These are phyloP conservation scores for Columba guinea DNA, from an alignment of 2,797 vertebrate genomes.

Conservation along the genomic window DNA sequence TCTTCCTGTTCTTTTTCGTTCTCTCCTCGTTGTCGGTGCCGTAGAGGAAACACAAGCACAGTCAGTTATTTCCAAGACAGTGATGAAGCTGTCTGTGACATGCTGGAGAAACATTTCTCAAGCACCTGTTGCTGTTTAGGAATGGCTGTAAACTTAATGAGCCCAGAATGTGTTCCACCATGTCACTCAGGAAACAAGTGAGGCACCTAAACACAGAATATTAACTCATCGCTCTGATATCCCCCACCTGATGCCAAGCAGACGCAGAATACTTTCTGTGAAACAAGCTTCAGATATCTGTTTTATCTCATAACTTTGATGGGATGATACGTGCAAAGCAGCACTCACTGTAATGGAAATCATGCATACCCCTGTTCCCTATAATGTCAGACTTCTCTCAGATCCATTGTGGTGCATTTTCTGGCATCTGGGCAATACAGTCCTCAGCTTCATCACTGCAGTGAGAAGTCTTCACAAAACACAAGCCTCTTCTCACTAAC, in stretches of 20 bases:
- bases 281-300: slow-evolving; percentile 28
- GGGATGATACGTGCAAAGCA: not conserved
- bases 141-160: slow-evolving; percentile 74
- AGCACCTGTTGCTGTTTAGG: slow-evolving; percentile 73
- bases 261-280: slow-evolving; percentile 2
- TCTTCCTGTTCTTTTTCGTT: slow-evolving; percentile 51
- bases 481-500: not conserved
- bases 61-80: slow-evolving; percentile 52
- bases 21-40: slow-evolving; percentile 15
- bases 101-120: slow-evolving; percentile 53
- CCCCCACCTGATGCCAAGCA: not conserved
- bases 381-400: slow-evolving; percentile 24
- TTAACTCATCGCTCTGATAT: slow-evolving; percentile 67
- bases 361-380: slow-evolving; percentile 18
- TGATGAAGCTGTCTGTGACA: slow-evolving; percentile 62
- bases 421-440: slow-evolving; percentile 4
- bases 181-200: slow-evolving; percentile 57
- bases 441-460: not conserved
- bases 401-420: slow-evolving; percentile 35
- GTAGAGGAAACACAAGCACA: slow-evolving; percentile 9
- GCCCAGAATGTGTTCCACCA: slow-evolving; percentile 47
- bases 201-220: slow-evolving; percentile 65
- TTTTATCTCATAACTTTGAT: not conserved
- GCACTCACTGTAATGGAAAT: slow-evolving; percentile 23
- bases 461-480: not conserved